phyloP scores from a whole-genome alignment of 2,113 vertebrate species.

The Arenaria interpres region DNA sequence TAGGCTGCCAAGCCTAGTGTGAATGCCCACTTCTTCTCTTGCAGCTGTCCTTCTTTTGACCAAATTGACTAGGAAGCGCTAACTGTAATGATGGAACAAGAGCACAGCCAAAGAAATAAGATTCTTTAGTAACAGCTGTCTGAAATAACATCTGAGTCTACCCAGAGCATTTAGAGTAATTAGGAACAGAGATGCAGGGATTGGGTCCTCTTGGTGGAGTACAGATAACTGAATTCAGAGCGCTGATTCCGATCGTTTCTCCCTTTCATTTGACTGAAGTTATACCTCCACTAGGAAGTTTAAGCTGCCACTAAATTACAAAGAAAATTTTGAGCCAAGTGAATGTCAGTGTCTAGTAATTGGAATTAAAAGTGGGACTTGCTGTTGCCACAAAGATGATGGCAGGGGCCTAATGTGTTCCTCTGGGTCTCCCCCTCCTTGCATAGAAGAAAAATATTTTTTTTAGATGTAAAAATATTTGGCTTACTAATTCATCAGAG shows the following conservation, averaged over 20 bases:
- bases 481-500: background rate
- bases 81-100: background rate
- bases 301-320: background rate
- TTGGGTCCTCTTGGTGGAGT: background rate
- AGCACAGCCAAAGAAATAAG: background rate
- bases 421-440: background rate
- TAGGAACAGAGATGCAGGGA: background rate
- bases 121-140: background rate
- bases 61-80: background rate
- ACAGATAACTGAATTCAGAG: background rate
- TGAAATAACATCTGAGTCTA: background rate
- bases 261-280: background rate
- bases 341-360: background rate
- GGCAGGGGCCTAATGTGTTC: background rate
- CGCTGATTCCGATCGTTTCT: background rate
- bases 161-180: background rate
- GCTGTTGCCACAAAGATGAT: background rate
- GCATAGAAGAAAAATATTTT: background rate
- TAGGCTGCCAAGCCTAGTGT: background rate
- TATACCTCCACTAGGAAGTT: background rate
- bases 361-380: background rate
- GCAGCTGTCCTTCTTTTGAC: background rate
- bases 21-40: background rate
- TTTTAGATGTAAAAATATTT: background rate
- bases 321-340: background rate